Evolutionary conservation across 2,888 invertebrate species (phyloP), one percentile per base, ranked within the genome.

Genomic region (Drosophila infuscata): DNA sequence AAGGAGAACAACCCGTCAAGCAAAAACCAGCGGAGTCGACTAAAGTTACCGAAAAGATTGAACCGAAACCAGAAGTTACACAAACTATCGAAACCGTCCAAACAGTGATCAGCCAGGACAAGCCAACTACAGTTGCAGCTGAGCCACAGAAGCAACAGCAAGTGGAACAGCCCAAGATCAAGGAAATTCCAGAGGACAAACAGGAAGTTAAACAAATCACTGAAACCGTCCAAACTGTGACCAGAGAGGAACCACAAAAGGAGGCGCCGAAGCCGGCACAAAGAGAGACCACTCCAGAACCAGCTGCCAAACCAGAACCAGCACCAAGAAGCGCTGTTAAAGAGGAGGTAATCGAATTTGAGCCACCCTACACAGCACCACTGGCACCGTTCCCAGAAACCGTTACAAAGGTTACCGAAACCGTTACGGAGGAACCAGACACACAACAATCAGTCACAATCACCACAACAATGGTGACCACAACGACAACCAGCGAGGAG

Each of bases 381-480:
- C 52, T 88, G 6, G 70, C 71, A n/a, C 88, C 91, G 7, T 90
- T 90, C 35, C 32, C 48, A 29, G 32, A 61, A 9, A 38, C 51
- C 3, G 56, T 69, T 35, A 43, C 66, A 25, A 67, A 52, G 11
- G 61, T 69, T 17, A 74, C 63, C 1, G 75, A 85, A 67, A 66
- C 60, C 0, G 54, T 76, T 35, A 67, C 51, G 8, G 67, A 81
- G 11, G 84, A 88, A 38, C 88, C 91, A 5, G 70, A 56, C 7
- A 62, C 83, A 8, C 67, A 78, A 54, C 56, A 35, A 17, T 72
- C 77, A 15, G 49, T 75, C 2, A 84, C 76, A 30, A 89, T 76
- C 0, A 82, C 75, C 1, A 88, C 79, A 53, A 90, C 81, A 54
- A 83, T 70, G 6, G 81, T 88, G 7, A 82, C 59, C 32, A 88